Conservation (phyloP, 2,113 vertebrate species). For the Campylorhamphus procurvoides region DNA sequence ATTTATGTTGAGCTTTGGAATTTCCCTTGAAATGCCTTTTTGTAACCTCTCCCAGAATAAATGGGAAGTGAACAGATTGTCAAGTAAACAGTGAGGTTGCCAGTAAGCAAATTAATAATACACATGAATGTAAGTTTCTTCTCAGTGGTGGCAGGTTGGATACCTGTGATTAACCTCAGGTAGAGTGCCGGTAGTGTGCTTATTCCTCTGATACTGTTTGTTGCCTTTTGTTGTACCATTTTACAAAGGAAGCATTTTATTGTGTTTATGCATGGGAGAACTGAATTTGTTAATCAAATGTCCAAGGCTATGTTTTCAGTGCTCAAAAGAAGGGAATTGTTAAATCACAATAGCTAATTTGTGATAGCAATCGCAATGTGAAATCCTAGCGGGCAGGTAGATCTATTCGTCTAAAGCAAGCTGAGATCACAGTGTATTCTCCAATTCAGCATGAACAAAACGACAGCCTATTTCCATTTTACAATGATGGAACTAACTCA, state of each 20-base stretch:
- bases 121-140: background rate
- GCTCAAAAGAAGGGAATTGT: slow-evolving; percentile 26
- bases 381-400: slow-evolving; percentile 44
- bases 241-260: slow-evolving; percentile 27
- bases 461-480: slow-evolving; percentile 19
- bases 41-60: slow-evolving; percentile 7
- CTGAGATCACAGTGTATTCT: background rate
- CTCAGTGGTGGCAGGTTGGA: background rate
- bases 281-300: slow-evolving; percentile 41
- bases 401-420: background rate
- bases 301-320: slow-evolving; percentile 30
- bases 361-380: slow-evolving; percentile 43
- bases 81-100: background rate
- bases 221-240: background rate
- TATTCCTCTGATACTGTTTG: background rate
- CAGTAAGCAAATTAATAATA: background rate
- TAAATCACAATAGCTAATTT: slow-evolving; percentile 26
- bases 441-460: slow-evolving; percentile 37
- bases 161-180: background rate
- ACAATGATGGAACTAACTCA: background rate
- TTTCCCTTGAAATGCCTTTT: slow-evolving; percentile 53
- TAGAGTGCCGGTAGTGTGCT: background rate
- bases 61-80: background rate
- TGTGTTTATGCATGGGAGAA: background rate
- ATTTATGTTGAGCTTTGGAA: slow-evolving; percentile 55